A percentile compares a stretch with the other conserved stretches of the same genome.
phyloP scores from a whole-genome alignment of 1,140 invertebrate genomes.

The Aleiodes sp. region DNA sequence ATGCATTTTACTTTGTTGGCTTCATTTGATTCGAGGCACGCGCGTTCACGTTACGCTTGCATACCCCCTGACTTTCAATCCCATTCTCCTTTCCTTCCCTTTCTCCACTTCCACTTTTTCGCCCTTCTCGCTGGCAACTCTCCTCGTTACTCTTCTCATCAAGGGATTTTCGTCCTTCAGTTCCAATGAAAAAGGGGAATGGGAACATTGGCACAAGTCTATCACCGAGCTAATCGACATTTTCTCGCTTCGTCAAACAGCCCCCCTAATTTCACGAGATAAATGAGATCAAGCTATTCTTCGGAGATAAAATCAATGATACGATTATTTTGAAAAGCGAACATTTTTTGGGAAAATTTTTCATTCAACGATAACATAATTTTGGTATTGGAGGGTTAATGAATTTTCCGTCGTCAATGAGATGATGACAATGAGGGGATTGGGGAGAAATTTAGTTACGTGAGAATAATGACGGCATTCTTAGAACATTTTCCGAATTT shows the following conservation, averaged over 20 bases:
- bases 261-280: not conserved
- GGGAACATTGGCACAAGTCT: not conserved
- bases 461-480: too few species aligned
- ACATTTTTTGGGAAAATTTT: too few species aligned
- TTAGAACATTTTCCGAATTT: too few species aligned
- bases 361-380: too few species aligned
- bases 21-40: constrained; percentile 37
- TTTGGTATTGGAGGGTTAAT: too few species aligned
- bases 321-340: too few species aligned
- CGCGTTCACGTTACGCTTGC: constrained; percentile 6
- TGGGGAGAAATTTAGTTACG: too few species aligned
- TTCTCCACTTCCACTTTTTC: not conserved
- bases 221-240: not conserved
- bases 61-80: constrained; percentile 31
- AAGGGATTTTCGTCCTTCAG: not conserved
- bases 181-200: not conserved
- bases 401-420: too few species aligned
- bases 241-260: not conserved
- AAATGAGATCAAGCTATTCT: not conserved
- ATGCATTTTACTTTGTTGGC: constrained; percentile 40
- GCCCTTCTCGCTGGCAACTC: constrained; percentile 20
- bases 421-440: too few species aligned
- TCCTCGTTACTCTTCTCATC: not conserved
- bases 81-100: constrained; percentile 32
- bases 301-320: too few species aligned